A percentile compares a stretch with the other conserved stretches of the same genome.
phyloP scores from a whole-genome alignment of 2,888 invertebrate genomes.

The Leucoptera coffeella region DNA sequence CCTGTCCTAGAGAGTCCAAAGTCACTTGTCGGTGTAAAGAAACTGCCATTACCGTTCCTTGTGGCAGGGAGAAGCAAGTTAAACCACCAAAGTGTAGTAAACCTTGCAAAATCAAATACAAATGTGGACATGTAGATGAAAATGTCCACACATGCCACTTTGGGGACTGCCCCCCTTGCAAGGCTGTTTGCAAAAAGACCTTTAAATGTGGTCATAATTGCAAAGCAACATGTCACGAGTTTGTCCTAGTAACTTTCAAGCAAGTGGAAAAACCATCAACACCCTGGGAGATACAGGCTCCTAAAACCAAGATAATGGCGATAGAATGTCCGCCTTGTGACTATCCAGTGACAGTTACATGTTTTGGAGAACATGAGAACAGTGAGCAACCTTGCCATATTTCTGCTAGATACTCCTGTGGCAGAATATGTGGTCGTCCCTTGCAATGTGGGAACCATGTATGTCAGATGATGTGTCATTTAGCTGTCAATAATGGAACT shows the following conservation, averaged over 20 bases:
- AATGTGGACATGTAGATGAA: slow-evolving; percentile 75
- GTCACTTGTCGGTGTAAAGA: slow-evolving; percentile 77
- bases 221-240: slow-evolving; percentile 67
- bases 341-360: slow-evolving; percentile 62
- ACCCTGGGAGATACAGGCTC: slow-evolving; percentile 58
- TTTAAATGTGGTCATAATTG: slow-evolving; percentile 64
- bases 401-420: slow-evolving; percentile 70
- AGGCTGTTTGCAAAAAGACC: slow-evolving; percentile 61
- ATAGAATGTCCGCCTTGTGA: slow-evolving; percentile 69
- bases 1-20: slow-evolving; percentile 66
- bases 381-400: slow-evolving; percentile 62
- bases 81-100: slow-evolving; percentile 75
- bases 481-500: too few species aligned
- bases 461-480: slow-evolving; percentile 70
- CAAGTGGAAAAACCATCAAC: slow-evolving; percentile 55
- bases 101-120: slow-evolving; percentile 69
- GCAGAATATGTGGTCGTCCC: slow-evolving; percentile 64
- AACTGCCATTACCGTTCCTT: slow-evolving; percentile 74
- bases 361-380: slow-evolving; percentile 68
- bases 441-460: slow-evolving; percentile 74
- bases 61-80: slow-evolving; percentile 72
- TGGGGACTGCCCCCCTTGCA: slow-evolving; percentile 78
- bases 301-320: slow-evolving; percentile 38
- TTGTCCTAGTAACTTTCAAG: slow-evolving; percentile 59
- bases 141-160: slow-evolving; percentile 77